Conservation (phyloP, 64 coral and sea anemone genomes). For the Hydrozoanthus tunicans region DNA sequence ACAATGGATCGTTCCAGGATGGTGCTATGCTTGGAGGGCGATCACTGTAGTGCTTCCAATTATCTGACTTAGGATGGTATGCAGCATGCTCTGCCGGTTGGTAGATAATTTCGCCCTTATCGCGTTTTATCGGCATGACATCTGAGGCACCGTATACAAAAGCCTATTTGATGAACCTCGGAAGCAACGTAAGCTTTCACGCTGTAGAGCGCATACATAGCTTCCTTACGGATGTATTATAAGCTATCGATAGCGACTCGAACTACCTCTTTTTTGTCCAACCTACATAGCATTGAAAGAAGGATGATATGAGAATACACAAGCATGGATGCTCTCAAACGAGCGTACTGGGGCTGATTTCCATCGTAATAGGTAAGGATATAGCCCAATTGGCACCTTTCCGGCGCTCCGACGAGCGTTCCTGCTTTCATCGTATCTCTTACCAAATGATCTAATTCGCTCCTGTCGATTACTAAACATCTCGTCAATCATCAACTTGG, state of each 20-base stretch:
- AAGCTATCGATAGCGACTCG: constrained; percentile 8
- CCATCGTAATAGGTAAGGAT: too few relatives aligned
- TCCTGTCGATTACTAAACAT: not conserved
- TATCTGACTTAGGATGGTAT: not conserved
- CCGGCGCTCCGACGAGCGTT: not conserved
- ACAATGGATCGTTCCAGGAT: not conserved
- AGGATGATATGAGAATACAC: constrained; percentile 41
- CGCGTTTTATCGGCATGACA: not conserved
- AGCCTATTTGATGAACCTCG: too few relatives aligned
- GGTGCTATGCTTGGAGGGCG: not conserved
- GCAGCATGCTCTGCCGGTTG: not conserved
- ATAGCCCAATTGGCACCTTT: not conserved
- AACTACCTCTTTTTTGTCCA: not conserved
- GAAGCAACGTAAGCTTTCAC: not conserved
- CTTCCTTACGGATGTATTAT: not conserved
- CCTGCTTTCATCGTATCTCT: not conserved
- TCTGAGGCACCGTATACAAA: too few relatives aligned
- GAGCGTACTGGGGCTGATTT: not conserved
- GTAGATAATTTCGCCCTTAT: not conserved
- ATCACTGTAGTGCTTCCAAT: not conserved
- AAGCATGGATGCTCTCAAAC: constrained; percentile 32
- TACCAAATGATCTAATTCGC: constrained; percentile 10
- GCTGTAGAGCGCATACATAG: not conserved
- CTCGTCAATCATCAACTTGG: not conserved
- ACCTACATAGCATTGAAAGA: not conserved